Conservation (phyloP, 2,797 vertebrate species). For the Rhodeus uyekii region DNA sequence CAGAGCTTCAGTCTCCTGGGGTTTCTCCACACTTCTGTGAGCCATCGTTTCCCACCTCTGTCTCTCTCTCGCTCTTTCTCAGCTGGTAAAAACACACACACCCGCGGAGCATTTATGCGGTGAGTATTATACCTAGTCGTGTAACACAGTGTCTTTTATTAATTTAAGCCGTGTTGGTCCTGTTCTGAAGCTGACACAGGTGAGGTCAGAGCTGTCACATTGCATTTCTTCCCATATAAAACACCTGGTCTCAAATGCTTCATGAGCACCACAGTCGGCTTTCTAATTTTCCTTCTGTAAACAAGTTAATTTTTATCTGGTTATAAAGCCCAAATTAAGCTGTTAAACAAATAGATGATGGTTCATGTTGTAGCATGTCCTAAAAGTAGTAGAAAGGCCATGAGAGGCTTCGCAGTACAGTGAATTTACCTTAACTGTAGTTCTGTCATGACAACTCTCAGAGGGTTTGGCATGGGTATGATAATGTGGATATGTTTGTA, state of each 20-base stretch:
- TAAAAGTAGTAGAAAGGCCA: background rate
- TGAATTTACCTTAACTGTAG: background rate
- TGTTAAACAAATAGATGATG: background rate
- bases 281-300: background rate
- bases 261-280: background rate
- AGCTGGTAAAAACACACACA: slow-evolving; percentile 42
- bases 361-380: background rate
- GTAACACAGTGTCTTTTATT: slow-evolving; percentile 52
- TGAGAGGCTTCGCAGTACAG: background rate
- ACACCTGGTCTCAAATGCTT: slow-evolving; percentile 53
- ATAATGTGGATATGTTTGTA: background rate
- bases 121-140: slow-evolving; percentile 43
- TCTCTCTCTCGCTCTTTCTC: slow-evolving; percentile 40
- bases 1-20: slow-evolving; percentile 59
- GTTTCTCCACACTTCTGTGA: slow-evolving; percentile 58
- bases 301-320: background rate
- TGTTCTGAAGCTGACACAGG: slow-evolving; percentile 50
- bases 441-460: background rate
- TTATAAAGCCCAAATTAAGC: background rate
- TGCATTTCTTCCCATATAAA: slow-evolving; percentile 53
- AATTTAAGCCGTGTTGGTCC: slow-evolving; percentile 55
- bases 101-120: slow-evolving; percentile 39
- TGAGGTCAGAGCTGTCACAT: slow-evolving; percentile 56
- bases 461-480: background rate
- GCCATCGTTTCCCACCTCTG: slow-evolving; percentile 56